These are phyloP conservation scores for Trachelus troglodyta DNA, from an alignment of 2,888 invertebrate genomes.

Conservation along the genomic window DNA sequence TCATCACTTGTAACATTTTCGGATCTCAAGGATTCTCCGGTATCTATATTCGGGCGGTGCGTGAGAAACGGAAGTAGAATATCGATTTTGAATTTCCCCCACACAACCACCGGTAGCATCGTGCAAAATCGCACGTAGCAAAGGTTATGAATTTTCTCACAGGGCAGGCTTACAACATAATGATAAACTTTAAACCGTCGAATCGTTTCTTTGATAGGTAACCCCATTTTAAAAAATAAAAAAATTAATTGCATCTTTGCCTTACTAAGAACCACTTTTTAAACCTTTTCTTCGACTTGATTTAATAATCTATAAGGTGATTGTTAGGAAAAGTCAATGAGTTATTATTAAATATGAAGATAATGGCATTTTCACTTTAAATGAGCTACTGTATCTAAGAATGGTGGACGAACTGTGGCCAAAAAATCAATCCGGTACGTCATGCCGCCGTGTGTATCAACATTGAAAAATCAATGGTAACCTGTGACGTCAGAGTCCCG, in stretches of 20 bases:
- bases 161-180: background rate
- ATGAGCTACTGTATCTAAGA: background rate
- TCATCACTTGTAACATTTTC: background rate
- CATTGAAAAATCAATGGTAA: constrained; percentile 64
- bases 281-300: background rate
- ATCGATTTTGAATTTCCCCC: constrained; percentile 6
- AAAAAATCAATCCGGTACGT: constrained; percentile 51
- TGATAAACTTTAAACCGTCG: background rate
- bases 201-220: background rate
- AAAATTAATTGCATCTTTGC: background rate
- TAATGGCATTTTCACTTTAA: background rate
- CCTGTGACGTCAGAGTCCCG: constrained; percentile 62
- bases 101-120: background rate
- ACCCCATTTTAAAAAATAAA: too few relatives aligned
- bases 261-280: background rate
- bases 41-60: background rate
- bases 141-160: background rate
- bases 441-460: constrained; percentile 51
- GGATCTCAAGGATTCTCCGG: background rate
- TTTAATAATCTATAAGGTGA: background rate
- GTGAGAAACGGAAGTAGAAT: background rate
- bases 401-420: constrained; percentile 17
- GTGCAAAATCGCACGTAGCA: background rate
- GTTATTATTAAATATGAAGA: background rate
- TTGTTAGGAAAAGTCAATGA: background rate